phyloP scores from a whole-genome alignment of 2,888 invertebrate genomes.

The Phortica okadai region DNA sequence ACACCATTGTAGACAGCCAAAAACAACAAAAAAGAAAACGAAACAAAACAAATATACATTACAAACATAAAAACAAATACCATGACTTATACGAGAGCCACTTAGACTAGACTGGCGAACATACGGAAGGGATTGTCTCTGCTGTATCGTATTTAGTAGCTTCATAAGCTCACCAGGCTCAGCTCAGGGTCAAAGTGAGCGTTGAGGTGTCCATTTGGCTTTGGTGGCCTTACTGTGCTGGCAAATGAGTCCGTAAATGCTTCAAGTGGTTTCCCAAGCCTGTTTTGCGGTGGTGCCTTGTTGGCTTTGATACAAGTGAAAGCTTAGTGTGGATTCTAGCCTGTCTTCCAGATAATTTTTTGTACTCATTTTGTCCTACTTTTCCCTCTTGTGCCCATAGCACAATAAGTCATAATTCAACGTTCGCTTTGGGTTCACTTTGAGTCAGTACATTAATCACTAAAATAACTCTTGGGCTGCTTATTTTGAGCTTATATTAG shows the following conservation, averaged over 20 bases:
- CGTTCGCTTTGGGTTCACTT: background rate
- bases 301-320: background rate
- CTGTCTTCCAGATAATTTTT: background rate
- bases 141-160: too few relatives aligned
- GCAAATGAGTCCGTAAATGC: too few relatives aligned
- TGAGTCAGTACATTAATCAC: slow-evolving; percentile 21
- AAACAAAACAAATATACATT: background rate
- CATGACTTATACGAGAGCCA: slow-evolving; percentile 15
- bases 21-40: slow-evolving; percentile 35
- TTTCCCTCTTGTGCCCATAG: background rate
- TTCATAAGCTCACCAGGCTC: too few relatives aligned
- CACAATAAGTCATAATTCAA: background rate
- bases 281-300: background rate
- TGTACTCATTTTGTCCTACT: background rate
- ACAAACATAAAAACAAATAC: slow-evolving; percentile 21
- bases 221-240: background rate
- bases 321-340: background rate
- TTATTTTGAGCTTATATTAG: too few relatives aligned
- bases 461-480: background rate
- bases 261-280: background rate
- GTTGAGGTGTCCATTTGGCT: slow-evolving; percentile 39
- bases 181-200: background rate
- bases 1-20: slow-evolving; percentile 38
- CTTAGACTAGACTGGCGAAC: too few relatives aligned
- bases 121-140: too few relatives aligned